Conservation (phyloP, 1,140 invertebrate species). For the Pseudomyrmex pallidus region DNA sequence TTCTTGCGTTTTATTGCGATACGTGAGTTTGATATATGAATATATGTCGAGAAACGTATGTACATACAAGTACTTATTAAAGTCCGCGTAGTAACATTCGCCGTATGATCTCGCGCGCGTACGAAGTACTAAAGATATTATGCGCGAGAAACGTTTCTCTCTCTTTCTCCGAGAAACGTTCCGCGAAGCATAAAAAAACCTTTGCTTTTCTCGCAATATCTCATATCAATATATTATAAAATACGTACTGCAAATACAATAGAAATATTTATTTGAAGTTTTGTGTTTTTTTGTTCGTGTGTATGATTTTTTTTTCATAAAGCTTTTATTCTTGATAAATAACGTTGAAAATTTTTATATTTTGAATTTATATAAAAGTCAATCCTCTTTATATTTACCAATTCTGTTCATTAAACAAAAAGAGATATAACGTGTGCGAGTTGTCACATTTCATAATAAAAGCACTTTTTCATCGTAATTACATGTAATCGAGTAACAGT, state of each 20-base stretch:
- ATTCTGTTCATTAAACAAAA: constrained; percentile 19
- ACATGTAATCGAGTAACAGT: constrained; percentile 5
- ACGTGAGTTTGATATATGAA: neutral
- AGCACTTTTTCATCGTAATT: constrained; percentile 14
- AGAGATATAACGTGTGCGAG: neutral
- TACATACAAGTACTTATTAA: constrained; percentile 24
- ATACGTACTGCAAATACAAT: neutral
- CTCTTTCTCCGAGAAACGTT: neutral
- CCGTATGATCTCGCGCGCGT: too few relatives aligned
- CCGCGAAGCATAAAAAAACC: neutral
- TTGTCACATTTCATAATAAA: constrained; percentile 23
- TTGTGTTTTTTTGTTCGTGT: neutral
- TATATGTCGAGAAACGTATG: neutral
- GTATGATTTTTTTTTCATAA: neutral
- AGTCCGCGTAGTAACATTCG: neutral
- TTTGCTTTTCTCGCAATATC: too few relatives aligned
- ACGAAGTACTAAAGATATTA: neutral
- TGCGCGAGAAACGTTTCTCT: neutral
- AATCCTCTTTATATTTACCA: neutral
- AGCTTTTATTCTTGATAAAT: neutral
- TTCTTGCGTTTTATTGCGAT: neutral
- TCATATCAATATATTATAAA: neutral
- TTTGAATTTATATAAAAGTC: neutral
- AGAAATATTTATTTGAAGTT: constrained; percentile 9
- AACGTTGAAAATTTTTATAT: neutral